phyloP scores from a whole-genome alignment of 2,888 invertebrate species.

The Heteropelma amictum region DNA sequence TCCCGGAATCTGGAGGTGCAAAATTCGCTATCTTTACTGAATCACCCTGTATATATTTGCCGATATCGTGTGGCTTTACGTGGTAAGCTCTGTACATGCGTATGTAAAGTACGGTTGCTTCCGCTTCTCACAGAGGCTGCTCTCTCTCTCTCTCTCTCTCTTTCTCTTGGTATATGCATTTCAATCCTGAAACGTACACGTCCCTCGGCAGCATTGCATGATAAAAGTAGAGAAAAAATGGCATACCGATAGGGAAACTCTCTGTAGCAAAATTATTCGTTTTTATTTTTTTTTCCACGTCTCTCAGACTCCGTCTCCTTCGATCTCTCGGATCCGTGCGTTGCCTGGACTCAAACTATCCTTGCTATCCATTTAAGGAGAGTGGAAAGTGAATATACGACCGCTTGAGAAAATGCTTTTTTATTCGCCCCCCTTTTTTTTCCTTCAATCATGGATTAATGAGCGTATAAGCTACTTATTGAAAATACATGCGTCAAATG shows the following conservation, averaged over 20 bases:
- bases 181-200: slow-evolving; percentile 6
- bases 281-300: not conserved
- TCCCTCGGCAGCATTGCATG: slow-evolving; percentile 8
- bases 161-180: not conserved
- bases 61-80: not conserved
- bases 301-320: not conserved
- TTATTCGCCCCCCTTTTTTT: not conserved
- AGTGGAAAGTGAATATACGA: slow-evolving; percentile 46
- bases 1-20: no score
- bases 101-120: slow-evolving; percentile 27
- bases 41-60: not conserved
- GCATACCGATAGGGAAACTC: slow-evolving; percentile 36
- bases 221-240: slow-evolving; percentile 27
- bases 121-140: slow-evolving; percentile 29
- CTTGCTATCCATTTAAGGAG: slow-evolving; percentile 36
- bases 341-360: slow-evolving; percentile 35
- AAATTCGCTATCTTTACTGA: not conserved
- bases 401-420: slow-evolving; percentile 10
- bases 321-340: not conserved
- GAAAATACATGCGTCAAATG: slow-evolving; percentile 13
- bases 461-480: slow-evolving; percentile 18
- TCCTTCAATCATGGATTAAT: slow-evolving; percentile 18
- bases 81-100: slow-evolving; percentile 4
- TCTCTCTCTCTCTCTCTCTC: not conserved
- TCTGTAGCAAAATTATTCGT: slow-evolving; percentile 21